Evolutionary conservation across 2,888 invertebrate species (phyloP), one percentile per base, ranked within the genome.

Genomic region (Octodonta nipae): DNA sequence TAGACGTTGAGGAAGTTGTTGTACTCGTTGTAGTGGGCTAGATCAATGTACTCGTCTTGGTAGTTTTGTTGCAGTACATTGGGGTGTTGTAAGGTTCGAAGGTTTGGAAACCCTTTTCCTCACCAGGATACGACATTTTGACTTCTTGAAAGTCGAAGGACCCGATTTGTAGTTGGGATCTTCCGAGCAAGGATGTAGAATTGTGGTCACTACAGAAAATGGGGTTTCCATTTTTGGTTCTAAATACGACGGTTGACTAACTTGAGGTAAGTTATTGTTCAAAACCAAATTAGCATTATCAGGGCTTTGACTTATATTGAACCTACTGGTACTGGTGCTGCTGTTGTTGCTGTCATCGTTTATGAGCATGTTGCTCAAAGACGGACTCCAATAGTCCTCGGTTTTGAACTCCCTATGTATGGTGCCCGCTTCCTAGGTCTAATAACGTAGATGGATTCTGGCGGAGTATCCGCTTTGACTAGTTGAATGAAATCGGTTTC

Each of bases 341-440:
- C n/a, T n/a, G 26, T 55, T 57, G 36, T 60, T 64, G 28, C 61
- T 62, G 40, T 63, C 63, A 36, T 72, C 72, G 40, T 73, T 73
- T 3, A 58, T 26, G 26, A 49, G 36, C 32, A 46, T 52, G n/a
- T 44, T 48, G 1, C 67, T 60, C 11, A 30, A 20, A 1, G 20
- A 12, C 6, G 12, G 12, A 15, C 69, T 51, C 73, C 73, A 73
- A 44, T 71, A 73, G 17, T 71, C 71, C 45, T 75, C 69, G 20
- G 69, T 65, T 46, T 75, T 70, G 2, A 74, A 56, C 42, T 69
- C 70, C 44, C 67, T 64, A 45, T 73, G 71, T 22, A 73, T 79
- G 30, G 76, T 78, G n/a, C 2, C 80, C 81, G 38, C 74, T 75
- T 22, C 78, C 80, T 4, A 82, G 63, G 44, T 82, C 81, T 3